Conservation (phyloP, 2,113 vertebrate species). For the Suncus etruscus region DNA sequence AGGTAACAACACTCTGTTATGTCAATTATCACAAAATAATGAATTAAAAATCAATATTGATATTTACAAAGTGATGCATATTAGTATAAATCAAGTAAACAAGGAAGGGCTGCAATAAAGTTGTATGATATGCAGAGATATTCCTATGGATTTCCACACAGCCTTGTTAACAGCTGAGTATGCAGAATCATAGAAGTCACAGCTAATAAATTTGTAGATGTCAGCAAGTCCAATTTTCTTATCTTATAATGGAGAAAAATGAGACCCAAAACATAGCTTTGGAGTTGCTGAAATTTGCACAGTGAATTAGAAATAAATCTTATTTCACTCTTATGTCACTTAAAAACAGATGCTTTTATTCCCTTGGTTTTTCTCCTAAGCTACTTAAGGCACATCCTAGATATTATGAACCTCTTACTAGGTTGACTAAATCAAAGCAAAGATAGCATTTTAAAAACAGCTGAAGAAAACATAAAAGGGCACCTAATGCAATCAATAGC, state of each 20-base stretch:
- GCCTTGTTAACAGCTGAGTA: not conserved
- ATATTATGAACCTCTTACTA: not conserved
- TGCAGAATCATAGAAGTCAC: not conserved
- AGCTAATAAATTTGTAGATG: not conserved
- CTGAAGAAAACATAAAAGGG: not conserved
- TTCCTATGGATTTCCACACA: not conserved
- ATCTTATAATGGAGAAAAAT: not conserved
- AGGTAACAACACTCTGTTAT: slow-evolving; percentile 2
- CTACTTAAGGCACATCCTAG: not conserved
- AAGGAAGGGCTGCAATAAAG: not conserved
- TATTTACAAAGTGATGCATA: not conserved
- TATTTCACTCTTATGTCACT: not conserved
- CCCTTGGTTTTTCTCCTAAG: not conserved
- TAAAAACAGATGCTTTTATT: not conserved
- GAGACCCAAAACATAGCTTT: not conserved
- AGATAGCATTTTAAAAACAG: slow-evolving; percentile 1
- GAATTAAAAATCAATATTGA: not conserved
- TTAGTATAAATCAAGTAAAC: not conserved
- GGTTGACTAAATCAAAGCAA: slow-evolving; percentile 43
- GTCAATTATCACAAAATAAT: not conserved
- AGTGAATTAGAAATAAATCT: slow-evolving; percentile 28
- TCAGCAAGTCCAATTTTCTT: not conserved
- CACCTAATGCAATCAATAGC: not conserved
- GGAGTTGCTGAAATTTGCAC: not conserved
- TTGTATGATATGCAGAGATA: not conserved